These are phyloP conservation scores for Anagrus nilaparvatae DNA, from an alignment of 1,140 invertebrate genomes.

Conservation along the genomic window DNA sequence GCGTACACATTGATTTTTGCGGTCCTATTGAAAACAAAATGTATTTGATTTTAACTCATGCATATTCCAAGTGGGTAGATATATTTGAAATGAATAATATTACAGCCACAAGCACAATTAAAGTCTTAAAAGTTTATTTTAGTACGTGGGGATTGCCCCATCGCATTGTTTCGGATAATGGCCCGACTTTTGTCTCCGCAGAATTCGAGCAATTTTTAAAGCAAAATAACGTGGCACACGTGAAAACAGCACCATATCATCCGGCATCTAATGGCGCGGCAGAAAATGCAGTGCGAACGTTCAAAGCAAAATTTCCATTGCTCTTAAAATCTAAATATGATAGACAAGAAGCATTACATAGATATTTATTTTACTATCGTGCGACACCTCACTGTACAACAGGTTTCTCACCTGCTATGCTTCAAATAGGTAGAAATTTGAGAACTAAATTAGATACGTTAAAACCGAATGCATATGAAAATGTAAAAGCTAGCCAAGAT, in stretches of 20 bases:
- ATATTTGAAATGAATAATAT: constrained; percentile 3
- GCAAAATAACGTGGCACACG: constrained; percentile 23
- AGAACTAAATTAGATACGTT: too few relatives aligned
- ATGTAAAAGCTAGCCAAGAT: too few relatives aligned
- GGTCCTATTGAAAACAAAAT: constrained; percentile 16
- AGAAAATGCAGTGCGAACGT: constrained; percentile 26
- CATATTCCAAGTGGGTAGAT: constrained; percentile 25
- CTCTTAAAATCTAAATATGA: too few relatives aligned
- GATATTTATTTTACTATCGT: too few relatives aligned
- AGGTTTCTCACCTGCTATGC: too few relatives aligned
- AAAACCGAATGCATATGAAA: too few relatives aligned
- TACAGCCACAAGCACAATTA: not conserved
- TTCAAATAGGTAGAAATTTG: too few relatives aligned
- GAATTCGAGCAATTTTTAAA: constrained; percentile 22
- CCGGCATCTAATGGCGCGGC: constrained; percentile 30
- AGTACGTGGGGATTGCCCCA: too few relatives aligned
- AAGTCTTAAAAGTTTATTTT: not conserved
- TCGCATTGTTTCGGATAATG: too few relatives aligned
- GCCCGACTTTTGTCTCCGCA: constrained; percentile 17
- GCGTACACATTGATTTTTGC: constrained; percentile 30
- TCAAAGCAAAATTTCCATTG: too few relatives aligned
- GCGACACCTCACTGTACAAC: too few relatives aligned
- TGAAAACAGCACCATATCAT: constrained; percentile 24
- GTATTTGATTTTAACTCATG: constrained; percentile 24
- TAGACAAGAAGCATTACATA: too few relatives aligned